A percentile compares a stretch with the other conserved stretches of the same genome.
These are phyloP conservation scores for Pseudochirops cupreus DNA, from an alignment of 2,797 vertebrate genomes.

Conservation along the genomic window DNA sequence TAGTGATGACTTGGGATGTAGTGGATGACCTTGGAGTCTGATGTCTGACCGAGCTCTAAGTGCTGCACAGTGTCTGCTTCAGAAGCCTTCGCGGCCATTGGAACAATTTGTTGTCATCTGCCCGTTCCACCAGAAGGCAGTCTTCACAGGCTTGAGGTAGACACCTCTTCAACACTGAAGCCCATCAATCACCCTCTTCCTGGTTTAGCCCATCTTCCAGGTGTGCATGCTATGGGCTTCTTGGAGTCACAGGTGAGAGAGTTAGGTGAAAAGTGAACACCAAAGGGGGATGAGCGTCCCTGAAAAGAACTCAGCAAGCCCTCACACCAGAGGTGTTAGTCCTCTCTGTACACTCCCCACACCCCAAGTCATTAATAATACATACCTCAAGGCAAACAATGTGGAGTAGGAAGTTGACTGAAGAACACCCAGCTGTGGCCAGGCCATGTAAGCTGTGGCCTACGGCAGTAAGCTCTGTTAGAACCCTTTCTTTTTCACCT, in stretches of 20 bases:
- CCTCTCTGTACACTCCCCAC: background rate
- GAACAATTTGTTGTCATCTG: background rate
- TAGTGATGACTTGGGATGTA: background rate
- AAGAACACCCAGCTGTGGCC: background rate
- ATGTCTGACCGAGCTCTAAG: background rate
- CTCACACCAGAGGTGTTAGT: background rate
- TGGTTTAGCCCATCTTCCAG: background rate
- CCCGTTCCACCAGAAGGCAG: background rate
- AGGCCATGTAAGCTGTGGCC: background rate
- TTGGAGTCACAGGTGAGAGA: background rate
- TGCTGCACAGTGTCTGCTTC: background rate
- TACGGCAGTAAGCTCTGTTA: background rate
- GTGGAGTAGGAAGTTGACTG: background rate
- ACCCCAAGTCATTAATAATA: background rate
- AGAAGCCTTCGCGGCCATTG: background rate
- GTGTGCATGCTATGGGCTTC: background rate
- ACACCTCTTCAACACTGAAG: background rate
- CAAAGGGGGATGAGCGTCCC: background rate
- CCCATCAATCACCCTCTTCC: background rate
- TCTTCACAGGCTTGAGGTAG: background rate
- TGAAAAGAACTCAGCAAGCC: background rate
- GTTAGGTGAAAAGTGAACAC: background rate
- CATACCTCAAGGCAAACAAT: background rate
- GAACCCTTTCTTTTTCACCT: background rate
- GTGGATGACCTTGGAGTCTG: background rate